Evolutionary conservation across 2,113 vertebrate species (phyloP), one percentile per base, ranked within the genome.

Genomic region (Tenrec ecaudatus): DNA sequence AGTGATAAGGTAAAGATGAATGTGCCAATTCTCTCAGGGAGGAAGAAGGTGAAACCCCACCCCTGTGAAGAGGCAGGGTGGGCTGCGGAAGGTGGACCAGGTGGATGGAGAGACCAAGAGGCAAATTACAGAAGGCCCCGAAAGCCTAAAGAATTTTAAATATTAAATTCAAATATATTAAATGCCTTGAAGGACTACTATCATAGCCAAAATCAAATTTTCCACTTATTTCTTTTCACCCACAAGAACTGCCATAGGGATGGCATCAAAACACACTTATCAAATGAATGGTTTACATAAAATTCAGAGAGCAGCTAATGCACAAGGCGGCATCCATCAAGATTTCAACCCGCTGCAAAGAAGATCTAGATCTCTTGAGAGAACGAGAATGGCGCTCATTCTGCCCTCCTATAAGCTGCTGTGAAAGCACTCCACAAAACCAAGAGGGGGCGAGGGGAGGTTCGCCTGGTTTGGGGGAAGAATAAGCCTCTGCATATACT

Each of bases 81-180:
- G 82, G 76, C 77, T 11, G 15, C 53, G 71, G 22, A 14, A 36
- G 16, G 3, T 6, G 82, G 62, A n/a, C 57, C 62, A 84, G 58
- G 29, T 40, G 38, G 43, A 3, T 69, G 33, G 5, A 15, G 75
- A 68, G 15, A 47, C 33, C 1, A 82, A 93, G 2, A 79, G 33
- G 17, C 38, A 82, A 87, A 78, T 91, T 64, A 88, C 66, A 91
- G 73, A 84, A 27, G 10, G 1, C 2, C 69, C n/a, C 58, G 40
- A 91, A 80, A 93, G 31, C 14, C 47, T 43, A 88, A 95, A 73
- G 8, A 83, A 84, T 53, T 53, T 53, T 53, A n/a, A n/a, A n/a
- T n/a, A n/a, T 53, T 53, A 71, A n/a, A 36, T 66, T 81, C 40
- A 86, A 88, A 77, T 68, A 47, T 8, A 68, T 38, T 17, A 66